Evolutionary conservation across 92 coral and sea anemone species (phyloP).

Genomic region (Siderastrea radians): DNA sequence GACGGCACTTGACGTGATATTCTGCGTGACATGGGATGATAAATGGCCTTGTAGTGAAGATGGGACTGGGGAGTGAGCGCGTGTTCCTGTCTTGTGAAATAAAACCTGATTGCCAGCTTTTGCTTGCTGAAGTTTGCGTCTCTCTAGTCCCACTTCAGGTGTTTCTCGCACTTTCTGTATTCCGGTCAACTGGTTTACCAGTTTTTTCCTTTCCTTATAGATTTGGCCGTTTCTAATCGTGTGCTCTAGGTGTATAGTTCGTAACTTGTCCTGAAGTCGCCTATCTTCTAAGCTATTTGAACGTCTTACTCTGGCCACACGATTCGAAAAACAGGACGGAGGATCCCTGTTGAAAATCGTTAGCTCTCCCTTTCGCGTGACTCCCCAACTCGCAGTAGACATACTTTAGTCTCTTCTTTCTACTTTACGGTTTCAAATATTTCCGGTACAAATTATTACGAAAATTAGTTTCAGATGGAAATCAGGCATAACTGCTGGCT

Average conservation of each 20-base stretch:
- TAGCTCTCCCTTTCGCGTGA: conserved; percentile 40
- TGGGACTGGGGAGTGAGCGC: not conserved
- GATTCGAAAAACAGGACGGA: conserved; percentile 82
- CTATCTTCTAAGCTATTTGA: conserved; percentile 73
- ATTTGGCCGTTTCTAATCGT: conserved; percentile 63
- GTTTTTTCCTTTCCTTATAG: conserved; percentile 55
- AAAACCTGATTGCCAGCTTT: conserved; percentile 1
- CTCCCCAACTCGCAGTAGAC: conserved; percentile 15
- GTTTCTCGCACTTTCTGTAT: conserved; percentile 58
- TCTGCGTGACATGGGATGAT: conserved; percentile 19
- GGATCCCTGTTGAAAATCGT: conserved; percentile 63
- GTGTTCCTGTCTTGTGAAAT: not conserved
- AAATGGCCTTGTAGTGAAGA: not conserved
- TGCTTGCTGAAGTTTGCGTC: conserved; percentile 58
- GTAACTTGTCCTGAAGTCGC: conserved; percentile 64
- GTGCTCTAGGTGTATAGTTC: conserved; percentile 62
- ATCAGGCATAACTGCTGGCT: not conserved
- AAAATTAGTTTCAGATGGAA: not conserved
- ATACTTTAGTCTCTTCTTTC: not conserved
- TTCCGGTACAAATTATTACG: conserved; percentile 6
- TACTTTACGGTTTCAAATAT: not conserved
- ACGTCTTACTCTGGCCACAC: conserved; percentile 84
- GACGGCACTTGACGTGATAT: not conserved
- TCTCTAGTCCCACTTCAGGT: conserved; percentile 51
- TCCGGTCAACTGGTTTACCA: conserved; percentile 60